A percentile compares a stretch with the other conserved stretches of the same genome.
phyloP scores from a whole-genome alignment of 2,113 vertebrate species.

The Coturnix japonica region DNA sequence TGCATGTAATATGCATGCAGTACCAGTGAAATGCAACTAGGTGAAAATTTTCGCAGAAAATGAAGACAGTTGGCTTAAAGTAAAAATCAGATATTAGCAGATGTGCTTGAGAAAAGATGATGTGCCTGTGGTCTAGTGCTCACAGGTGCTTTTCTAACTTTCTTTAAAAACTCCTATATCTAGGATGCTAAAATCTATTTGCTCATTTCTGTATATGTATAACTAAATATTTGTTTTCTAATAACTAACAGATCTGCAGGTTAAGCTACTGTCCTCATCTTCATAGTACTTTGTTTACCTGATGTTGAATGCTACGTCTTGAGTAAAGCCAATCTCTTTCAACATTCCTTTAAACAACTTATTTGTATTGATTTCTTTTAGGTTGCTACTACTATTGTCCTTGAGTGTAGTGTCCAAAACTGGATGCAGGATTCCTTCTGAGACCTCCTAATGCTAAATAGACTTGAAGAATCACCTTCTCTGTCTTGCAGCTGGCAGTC shows the following conservation, averaged over 20 bases:
- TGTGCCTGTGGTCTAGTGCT: not conserved
- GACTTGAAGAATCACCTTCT: slow-evolving; percentile 9
- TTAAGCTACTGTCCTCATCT: not conserved
- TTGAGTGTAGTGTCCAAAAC: not conserved
- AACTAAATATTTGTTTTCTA: not conserved
- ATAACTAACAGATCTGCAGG: not conserved
- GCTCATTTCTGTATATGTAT: not conserved
- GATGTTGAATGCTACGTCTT: not conserved
- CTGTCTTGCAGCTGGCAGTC: not conserved
- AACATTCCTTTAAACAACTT: not conserved
- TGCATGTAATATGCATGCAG: not conserved
- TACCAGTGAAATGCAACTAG: not conserved
- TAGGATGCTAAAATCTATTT: not conserved
- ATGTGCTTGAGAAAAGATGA: not conserved
- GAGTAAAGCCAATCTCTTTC: not conserved
- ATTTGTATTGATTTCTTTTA: not conserved
- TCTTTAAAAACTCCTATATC: not conserved
- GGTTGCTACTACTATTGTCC: not conserved
- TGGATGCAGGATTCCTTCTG: not conserved
- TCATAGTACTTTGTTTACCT: not conserved
- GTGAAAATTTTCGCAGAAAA: not conserved
- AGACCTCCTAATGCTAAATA: not conserved
- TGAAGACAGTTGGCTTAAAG: not conserved
- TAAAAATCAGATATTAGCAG: not conserved
- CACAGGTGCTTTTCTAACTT: not conserved